Percentiles rank a stretch among this genome's conserved stretches.
These are phyloP conservation scores for Diphyllodes magnificus DNA, from an alignment of 2,113 vertebrate species.

Conservation along the genomic window DNA sequence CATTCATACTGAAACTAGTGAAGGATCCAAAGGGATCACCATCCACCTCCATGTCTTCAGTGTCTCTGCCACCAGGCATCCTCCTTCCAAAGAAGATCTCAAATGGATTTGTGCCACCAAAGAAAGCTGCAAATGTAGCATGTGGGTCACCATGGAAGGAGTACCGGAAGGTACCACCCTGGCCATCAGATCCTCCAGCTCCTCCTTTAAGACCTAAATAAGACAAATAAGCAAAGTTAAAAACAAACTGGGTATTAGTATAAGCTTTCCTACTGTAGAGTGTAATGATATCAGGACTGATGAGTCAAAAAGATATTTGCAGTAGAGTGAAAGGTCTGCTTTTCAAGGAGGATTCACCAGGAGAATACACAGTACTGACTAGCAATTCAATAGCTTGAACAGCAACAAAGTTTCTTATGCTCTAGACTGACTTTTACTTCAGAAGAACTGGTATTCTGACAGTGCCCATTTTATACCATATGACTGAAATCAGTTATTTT, in stretches of 20 bases:
- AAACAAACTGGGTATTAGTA: not conserved
- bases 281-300: not conserved
- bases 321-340: not conserved
- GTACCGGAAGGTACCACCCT: conserved; percentile 90
- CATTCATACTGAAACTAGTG: conserved; percentile 89
- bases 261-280: not conserved
- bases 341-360: not conserved
- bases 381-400: not conserved
- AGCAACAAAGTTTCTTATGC: not conserved
- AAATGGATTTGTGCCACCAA: conserved; percentile 94
- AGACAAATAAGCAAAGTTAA: not conserved
- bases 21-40: conserved; percentile 91
- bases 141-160: conserved; percentile 97
- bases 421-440: not conserved
- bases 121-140: conserved; percentile 96
- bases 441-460: not conserved
- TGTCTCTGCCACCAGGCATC: conserved; percentile 83
- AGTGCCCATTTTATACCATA: not conserved
- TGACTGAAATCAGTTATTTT: not conserved
- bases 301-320: not conserved
- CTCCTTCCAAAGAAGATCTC: conserved; percentile 97
- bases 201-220: conserved; percentile 90
- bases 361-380: not conserved
- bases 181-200: conserved; percentile 85
- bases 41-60: conserved; percentile 96